Conservation (phyloP, 2,113 vertebrate species). For the Platycercus adscitus region DNA sequence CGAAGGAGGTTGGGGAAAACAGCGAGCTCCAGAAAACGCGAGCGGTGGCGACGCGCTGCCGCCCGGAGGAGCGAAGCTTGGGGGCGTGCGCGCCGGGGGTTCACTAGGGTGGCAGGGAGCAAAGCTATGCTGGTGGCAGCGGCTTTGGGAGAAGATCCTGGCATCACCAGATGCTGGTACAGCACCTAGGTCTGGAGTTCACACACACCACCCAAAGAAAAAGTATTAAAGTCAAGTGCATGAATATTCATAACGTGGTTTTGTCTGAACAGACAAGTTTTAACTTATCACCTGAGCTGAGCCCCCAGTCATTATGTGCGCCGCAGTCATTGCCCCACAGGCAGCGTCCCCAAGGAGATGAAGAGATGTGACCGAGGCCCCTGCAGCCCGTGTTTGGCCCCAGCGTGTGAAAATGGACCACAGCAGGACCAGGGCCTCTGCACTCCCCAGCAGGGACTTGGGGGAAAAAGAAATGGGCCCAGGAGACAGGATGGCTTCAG, state of each 20-base stretch:
- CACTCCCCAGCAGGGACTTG: background rate
- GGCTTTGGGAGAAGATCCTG: background rate
- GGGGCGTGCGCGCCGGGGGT: background rate
- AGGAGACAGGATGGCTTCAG: background rate
- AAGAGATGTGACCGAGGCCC: background rate
- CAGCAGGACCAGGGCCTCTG: background rate
- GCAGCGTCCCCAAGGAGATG: background rate
- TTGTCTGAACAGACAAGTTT: background rate
- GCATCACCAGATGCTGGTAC: fast-evolving
- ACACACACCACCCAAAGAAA: fast-evolving
- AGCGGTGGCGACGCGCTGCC: too few relatives aligned
- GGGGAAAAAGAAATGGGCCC: fast-evolving
- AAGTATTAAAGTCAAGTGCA: background rate
- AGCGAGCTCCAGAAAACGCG: background rate
- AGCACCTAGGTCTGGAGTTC: background rate
- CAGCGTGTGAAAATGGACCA: background rate
- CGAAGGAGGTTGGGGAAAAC: background rate
- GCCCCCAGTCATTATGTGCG: fast-evolving
- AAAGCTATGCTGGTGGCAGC: fast-evolving
- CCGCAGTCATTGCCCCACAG: background rate
- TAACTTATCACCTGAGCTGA: background rate
- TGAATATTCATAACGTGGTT: fast-evolving
- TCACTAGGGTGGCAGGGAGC: background rate
- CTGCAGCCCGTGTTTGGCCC: fast-evolving
- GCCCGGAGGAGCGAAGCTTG: background rate